A percentile compares a stretch with the other conserved stretches of the same genome.
These are phyloP conservation scores for Phengaris arion DNA, from an alignment of 2,888 invertebrate genomes.

Conservation along the genomic window DNA sequence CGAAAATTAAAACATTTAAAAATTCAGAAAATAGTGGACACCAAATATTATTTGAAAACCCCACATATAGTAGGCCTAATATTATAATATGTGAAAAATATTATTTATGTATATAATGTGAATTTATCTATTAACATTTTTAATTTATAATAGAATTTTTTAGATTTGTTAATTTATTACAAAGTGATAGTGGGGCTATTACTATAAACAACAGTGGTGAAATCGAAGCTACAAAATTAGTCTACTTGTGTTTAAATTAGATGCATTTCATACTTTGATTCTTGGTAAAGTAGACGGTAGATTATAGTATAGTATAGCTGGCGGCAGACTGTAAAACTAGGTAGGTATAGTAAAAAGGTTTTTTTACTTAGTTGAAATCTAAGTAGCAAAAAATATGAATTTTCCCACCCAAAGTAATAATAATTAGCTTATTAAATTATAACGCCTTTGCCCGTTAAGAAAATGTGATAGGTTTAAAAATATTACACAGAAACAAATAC, in stretches of 20 bases:
- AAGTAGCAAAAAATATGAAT: too few relatives aligned
- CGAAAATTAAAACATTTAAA: neutral
- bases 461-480: too few relatives aligned
- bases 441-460: too few relatives aligned
- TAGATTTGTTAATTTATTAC: conserved; percentile 4
- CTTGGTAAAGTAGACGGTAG: neutral
- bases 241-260: too few relatives aligned
- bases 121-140: conserved; percentile 24
- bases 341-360: neutral
- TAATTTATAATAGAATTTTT: neutral
- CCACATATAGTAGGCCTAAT: conserved; percentile 23
- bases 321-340: neutral
- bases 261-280: neutral
- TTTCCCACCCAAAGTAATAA: too few relatives aligned
- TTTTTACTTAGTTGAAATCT: too few relatives aligned
- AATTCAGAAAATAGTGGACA: neutral
- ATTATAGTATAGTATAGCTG: neutral
- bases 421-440: too few relatives aligned
- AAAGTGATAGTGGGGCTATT: neutral
- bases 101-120: conserved; percentile 18
- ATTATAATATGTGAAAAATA: neutral
- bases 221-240: neutral
- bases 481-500: too few relatives aligned
- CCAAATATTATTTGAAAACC: conserved; percentile 16
- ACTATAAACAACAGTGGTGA: neutral